Percentiles rank a stretch among this genome's conserved stretches.
phyloP scores from a whole-genome alignment of 2,113 vertebrate species.

The Passer montanus region DNA sequence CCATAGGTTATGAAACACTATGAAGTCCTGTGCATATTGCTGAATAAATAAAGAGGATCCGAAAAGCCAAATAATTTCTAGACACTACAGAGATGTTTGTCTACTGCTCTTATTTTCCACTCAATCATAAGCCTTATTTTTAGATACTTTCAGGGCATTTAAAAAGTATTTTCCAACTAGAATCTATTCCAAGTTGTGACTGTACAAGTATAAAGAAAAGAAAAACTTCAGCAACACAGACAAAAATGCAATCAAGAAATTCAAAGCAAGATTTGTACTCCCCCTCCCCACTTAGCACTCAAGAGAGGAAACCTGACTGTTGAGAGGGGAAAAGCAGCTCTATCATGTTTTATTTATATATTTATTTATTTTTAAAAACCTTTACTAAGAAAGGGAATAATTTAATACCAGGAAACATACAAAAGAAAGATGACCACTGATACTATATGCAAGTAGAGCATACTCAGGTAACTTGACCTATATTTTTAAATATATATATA shows the following conservation, averaged over 20 bases:
- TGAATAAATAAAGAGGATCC: background rate
- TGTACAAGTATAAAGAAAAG: background rate
- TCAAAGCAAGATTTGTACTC: constrained; percentile 43
- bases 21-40: background rate
- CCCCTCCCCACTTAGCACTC: constrained; percentile 24
- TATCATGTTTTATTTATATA: constrained; percentile 68
- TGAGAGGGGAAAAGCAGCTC: constrained; percentile 56
- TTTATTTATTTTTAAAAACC: constrained; percentile 69
- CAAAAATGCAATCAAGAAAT: constrained; percentile 25
- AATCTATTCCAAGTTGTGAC: constrained; percentile 2
- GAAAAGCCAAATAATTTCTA: background rate
- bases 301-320: constrained; percentile 55
- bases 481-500: constrained; percentile 15
- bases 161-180: background rate
- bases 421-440: constrained; percentile 59
- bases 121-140: background rate
- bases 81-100: background rate
- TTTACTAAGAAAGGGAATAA: constrained; percentile 67
- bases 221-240: background rate
- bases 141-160: background rate
- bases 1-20: background rate
- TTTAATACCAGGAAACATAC: constrained; percentile 46
- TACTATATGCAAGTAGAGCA: constrained; percentile 41
- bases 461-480: constrained; percentile 41
- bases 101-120: background rate